Evolutionary conservation across 2,113 vertebrate genomes (phyloP).

Genomic region (Falco punctatus): DNA sequence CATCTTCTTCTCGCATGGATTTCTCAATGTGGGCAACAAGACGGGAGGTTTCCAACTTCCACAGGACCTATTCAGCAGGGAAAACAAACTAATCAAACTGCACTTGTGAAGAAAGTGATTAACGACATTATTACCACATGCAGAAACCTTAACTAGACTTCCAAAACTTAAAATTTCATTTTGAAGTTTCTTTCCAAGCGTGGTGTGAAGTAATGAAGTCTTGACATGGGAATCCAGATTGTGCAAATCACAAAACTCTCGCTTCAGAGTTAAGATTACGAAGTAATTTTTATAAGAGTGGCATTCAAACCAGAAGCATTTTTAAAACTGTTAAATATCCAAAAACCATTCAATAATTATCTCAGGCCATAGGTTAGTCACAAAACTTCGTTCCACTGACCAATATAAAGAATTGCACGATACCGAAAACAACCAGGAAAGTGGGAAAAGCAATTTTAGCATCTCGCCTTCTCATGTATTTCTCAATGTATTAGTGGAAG

Average conservation of each 20-base stretch:
- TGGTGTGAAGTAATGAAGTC: background rate
- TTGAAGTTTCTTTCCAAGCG: background rate
- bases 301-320: background rate
- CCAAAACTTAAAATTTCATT: background rate
- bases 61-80: conserved; percentile 69
- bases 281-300: background rate
- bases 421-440: background rate
- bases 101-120: background rate
- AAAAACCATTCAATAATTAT: background rate
- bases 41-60: conserved; percentile 82
- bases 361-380: background rate
- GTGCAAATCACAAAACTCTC: background rate
- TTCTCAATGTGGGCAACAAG: conserved; percentile 78
- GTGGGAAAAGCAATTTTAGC: background rate
- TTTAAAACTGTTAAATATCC: background rate
- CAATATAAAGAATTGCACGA: accelerated
- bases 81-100: background rate
- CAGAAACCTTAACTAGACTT: background rate
- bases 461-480: background rate
- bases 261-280: background rate
- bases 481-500: background rate
- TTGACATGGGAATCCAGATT: background rate
- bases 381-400: background rate
- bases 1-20: conserved; percentile 59
- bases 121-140: background rate